Base-by-base conservation (phyloP, 2,888 invertebrate species). In the Epiblema foenella region DNA sequence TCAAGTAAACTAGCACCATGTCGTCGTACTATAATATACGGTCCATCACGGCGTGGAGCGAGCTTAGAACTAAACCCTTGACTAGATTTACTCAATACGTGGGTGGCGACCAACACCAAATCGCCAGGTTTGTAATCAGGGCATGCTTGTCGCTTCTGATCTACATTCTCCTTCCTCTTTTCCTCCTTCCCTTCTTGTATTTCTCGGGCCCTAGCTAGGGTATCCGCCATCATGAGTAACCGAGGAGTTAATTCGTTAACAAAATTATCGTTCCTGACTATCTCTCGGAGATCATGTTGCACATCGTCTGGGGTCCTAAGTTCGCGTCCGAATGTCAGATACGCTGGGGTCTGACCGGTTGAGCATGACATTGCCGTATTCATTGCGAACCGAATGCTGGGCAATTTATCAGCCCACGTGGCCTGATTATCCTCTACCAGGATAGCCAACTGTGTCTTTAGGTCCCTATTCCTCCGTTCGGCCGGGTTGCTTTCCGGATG, bases 351-450 rank as follows among this genome's bases (percentile, higher is more conserved):
- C 4, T 63, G 52, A n/a, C 67, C 66, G n/a, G 68, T 68, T 0
- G 56, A n/a, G 1, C 12, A 10, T 1, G 57, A 29, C 0, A 0
- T 42, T 1, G 72, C 69, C 0, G 74, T 73, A 37, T 75, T 76
- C 74, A 77, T 75, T 1, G 74, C 75, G 56, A 74, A 77, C 0
- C 75, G 62, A 7, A 75, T 74, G 17, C 67, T 54, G 8, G 75
- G 59, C 1, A 77, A 57, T 12, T 75, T 42, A 0, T 68, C 67
- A 0, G 33, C 42, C 77, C 77, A 77, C 0, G 8, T 10, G 0
- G 17, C 7, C 54, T 86, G 87, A 3, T 83, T 63, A 8, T 69
- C 65, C 17, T 18, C 71, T 0, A 76, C 72, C 0, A 75, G 52
- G 18, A 76, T 76, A 24, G 24, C 24, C 4, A 24, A 4, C 4